Evolutionary conservation across 2,113 vertebrate genomes (phyloP).

Genomic region (Porphyrio hochstetteri): DNA sequence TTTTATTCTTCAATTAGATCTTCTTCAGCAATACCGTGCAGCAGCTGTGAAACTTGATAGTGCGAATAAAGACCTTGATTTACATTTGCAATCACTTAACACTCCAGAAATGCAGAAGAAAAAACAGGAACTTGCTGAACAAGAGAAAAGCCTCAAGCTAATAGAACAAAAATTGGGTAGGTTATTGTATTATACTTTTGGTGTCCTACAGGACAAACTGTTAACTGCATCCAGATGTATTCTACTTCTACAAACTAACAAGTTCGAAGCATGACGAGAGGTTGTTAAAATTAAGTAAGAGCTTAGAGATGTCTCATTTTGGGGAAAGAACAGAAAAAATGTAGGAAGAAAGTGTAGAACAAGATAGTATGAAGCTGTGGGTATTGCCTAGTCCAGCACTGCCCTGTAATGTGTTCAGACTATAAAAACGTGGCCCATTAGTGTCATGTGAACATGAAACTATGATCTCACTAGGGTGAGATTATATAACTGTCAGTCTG

Average conservation of each 20-base stretch:
- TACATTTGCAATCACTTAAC: conserved; percentile 63
- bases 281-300: background rate
- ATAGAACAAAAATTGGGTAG: conserved; percentile 83
- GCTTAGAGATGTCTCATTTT: background rate
- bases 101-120: conserved; percentile 77
- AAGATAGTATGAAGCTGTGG: background rate
- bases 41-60: conserved; percentile 69
- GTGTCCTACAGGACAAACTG: background rate
- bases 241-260: background rate
- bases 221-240: background rate
- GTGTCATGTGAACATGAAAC: background rate
- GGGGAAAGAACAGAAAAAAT: background rate
- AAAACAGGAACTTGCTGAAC: conserved; percentile 74
- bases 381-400: background rate
- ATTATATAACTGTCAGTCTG: background rate
- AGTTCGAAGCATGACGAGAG: background rate
- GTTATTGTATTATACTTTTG: background rate
- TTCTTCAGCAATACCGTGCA: conserved; percentile 78
- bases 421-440: background rate
- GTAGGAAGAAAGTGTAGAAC: background rate
- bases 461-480: background rate
- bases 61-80: conserved; percentile 61
- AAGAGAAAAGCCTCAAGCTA: conserved; percentile 74
- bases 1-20: conserved; percentile 69
- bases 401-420: background rate